Evolutionary conservation across 2,888 invertebrate genomes (phyloP).

Genomic region (Dolichomitus sp.): DNA sequence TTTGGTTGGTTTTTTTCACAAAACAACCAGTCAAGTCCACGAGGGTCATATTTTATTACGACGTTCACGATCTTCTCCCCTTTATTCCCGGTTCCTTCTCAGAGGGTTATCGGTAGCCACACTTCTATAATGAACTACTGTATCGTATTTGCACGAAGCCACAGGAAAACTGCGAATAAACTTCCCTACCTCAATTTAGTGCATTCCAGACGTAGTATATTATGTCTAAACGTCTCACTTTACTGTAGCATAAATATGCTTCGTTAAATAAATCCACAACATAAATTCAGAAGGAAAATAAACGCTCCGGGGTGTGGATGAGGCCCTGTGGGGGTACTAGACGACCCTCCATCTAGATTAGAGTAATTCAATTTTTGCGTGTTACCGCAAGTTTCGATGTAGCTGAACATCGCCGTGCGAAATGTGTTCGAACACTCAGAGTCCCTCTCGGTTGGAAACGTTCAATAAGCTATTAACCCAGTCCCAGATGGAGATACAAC

Average conservation of each 20-base stretch:
- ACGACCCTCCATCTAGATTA: conserved; percentile 22
- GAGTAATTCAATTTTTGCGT: conserved; percentile 59
- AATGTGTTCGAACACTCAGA: conserved; percentile 7
- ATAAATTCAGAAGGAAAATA: conserved; percentile 49
- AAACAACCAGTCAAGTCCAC: no score
- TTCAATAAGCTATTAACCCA: conserved; percentile 20
- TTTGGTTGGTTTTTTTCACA: no score
- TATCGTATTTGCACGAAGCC: no score
- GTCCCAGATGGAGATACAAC: background rate
- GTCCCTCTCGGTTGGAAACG: background rate
- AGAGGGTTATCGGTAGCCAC: no score
- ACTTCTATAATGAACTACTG: no score
- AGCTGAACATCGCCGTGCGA: background rate
- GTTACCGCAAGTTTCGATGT: conserved; percentile 45
- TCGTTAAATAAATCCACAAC: conserved; percentile 42
- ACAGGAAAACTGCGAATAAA: no score
- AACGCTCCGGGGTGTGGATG: conserved; percentile 25
- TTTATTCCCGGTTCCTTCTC: no score
- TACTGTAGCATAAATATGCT: conserved; percentile 27
- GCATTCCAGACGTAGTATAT: background rate
- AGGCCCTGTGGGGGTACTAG: conserved; percentile 5
- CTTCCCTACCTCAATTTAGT: background rate
- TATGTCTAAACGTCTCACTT: conserved; percentile 26
- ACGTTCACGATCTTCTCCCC: no score
- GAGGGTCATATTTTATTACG: no score